A percentile compares a stretch with the other conserved stretches of the same genome.
Evolutionary conservation across 2,888 invertebrate species (phyloP).

Genomic region (Sesia bembeciformis): DNA sequence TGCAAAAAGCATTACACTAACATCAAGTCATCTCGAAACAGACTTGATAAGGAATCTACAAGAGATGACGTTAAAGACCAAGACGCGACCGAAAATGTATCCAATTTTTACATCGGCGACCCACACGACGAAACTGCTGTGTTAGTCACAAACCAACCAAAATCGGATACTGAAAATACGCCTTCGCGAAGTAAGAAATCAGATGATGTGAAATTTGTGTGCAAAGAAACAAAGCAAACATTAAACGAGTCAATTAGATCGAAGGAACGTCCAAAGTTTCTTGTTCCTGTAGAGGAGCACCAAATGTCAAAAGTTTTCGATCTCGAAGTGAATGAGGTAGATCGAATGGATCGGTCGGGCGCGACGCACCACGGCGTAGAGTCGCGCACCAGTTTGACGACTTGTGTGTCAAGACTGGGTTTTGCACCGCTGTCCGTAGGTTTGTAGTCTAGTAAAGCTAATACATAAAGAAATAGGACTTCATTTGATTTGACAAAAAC

Average conservation of each 20-base stretch:
- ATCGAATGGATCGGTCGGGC: conserved; percentile 49
- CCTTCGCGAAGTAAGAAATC: background rate
- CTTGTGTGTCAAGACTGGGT: conserved; percentile 15
- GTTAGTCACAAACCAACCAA: conserved; percentile 7
- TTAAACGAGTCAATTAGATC: conserved; percentile 48
- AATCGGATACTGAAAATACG: background rate
- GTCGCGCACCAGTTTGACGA: conserved; percentile 32
- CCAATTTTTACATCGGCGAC: conserved; percentile 52
- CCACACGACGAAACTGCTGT: conserved; percentile 10
- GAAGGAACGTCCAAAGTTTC: conserved; percentile 33
- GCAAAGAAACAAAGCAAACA: conserved; percentile 51
- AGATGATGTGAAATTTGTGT: conserved; percentile 15
- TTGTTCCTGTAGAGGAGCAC: conserved; percentile 34
- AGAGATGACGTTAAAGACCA: conserved; percentile 44
- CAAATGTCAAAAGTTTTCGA: conserved; percentile 21
- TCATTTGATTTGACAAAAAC: no score
- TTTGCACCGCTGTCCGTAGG: conserved; percentile 56
- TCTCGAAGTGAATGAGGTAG: conserved; percentile 26
- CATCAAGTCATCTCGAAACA: conserved; percentile 47
- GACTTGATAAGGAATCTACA: conserved; percentile 24
- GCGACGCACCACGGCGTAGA: conserved; percentile 47
- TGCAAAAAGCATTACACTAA: conserved; percentile 62
- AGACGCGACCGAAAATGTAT: conserved; percentile 38
- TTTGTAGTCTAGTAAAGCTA: conserved; percentile 7
- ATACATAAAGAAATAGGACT: no score